A percentile compares a stretch with the other conserved stretches of the same genome.
These are phyloP conservation scores for Ischnus inquisitorius DNA, from an alignment of 2,888 invertebrate species.

Conservation along the genomic window DNA sequence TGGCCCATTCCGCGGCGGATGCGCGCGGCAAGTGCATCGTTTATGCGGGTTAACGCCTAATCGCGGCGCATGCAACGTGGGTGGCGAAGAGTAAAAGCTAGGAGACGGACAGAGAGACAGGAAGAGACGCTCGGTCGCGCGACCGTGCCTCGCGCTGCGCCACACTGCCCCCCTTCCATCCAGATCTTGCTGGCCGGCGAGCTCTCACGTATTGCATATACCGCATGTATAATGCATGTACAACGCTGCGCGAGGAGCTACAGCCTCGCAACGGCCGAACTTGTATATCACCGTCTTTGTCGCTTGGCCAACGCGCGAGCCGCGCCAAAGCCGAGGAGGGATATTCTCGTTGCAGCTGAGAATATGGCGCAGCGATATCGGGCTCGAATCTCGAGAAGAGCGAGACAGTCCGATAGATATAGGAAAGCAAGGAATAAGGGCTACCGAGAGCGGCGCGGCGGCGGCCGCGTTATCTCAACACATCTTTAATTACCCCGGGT, in stretches of 20 bases:
- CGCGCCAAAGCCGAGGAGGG: constrained; percentile 2
- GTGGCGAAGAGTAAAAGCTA: constrained; percentile 68
- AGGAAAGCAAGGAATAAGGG: constrained; percentile 55
- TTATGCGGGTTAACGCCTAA: constrained; percentile 74
- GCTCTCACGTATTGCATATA: constrained; percentile 56
- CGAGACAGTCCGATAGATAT: constrained; percentile 36
- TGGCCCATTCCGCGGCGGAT: constrained; percentile 64
- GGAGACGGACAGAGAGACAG: constrained; percentile 22
- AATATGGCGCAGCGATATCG: constrained; percentile 72
- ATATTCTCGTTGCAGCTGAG: constrained; percentile 46
- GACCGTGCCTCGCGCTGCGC: constrained; percentile 6
- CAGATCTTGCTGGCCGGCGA: constrained; percentile 42
- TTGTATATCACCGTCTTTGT: neutral
- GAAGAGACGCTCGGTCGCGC: constrained; percentile 17
- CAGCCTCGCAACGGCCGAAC: neutral
- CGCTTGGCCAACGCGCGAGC: neutral
- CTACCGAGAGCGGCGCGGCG: constrained; percentile 37
- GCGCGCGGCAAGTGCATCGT: constrained; percentile 72
- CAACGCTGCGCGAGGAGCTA: constrained; percentile 30
- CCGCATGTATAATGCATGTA: constrained; percentile 76
- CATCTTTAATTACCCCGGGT: constrained; percentile 80
- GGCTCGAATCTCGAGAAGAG: constrained; percentile 71
- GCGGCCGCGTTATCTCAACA: constrained; percentile 77
- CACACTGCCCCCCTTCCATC: constrained; percentile 36
- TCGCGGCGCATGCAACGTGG: constrained; percentile 71